These are phyloP conservation scores for Mallotus villosus DNA, from an alignment of 2,797 vertebrate species.

Conservation along the genomic window DNA sequence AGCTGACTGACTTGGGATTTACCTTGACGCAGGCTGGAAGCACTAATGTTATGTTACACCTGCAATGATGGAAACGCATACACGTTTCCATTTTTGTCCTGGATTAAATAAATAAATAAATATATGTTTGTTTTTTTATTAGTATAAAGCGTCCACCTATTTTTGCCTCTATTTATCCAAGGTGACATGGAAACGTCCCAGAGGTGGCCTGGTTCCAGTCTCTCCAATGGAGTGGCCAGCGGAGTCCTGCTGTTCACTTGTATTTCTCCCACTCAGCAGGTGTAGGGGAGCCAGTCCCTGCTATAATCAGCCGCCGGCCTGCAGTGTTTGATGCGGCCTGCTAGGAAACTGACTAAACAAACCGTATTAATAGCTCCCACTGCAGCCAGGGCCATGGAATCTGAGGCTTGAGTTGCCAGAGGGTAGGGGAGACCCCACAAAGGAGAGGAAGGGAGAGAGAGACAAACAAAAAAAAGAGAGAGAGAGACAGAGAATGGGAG, in stretches of 20 bases:
- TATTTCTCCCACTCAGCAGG: slow-evolving; percentile 83
- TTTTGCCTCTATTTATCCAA: slow-evolving; percentile 60
- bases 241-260: slow-evolving; percentile 70
- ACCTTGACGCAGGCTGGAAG: too few species aligned
- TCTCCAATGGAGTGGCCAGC: slow-evolving; percentile 55
- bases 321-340: slow-evolving; percentile 83
- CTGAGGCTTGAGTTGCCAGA: slow-evolving; percentile 75
- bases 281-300: slow-evolving; percentile 70
- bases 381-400: slow-evolving; percentile 77
- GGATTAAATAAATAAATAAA: too few species aligned
- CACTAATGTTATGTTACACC: too few species aligned
- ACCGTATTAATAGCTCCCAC: slow-evolving; percentile 82
- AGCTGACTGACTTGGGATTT: too few species aligned
- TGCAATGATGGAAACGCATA: slow-evolving; percentile 36
- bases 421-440: slow-evolving; percentile 77
- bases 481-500: slow-evolving; percentile 15
- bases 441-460: slow-evolving; percentile 28
- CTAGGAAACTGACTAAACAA: slow-evolving; percentile 89
- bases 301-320: slow-evolving; percentile 78
- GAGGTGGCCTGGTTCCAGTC: slow-evolving; percentile 55
- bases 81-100: slow-evolving; percentile 37
- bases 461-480: background rate
- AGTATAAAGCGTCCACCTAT: slow-evolving; percentile 45
- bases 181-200: slow-evolving; percentile 58
- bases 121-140: too few species aligned